Percentiles rank a stretch among this genome's conserved stretches.
These are phyloP conservation scores for Amiota communis DNA, from an alignment of 2,888 invertebrate genomes.

Conservation along the genomic window DNA sequence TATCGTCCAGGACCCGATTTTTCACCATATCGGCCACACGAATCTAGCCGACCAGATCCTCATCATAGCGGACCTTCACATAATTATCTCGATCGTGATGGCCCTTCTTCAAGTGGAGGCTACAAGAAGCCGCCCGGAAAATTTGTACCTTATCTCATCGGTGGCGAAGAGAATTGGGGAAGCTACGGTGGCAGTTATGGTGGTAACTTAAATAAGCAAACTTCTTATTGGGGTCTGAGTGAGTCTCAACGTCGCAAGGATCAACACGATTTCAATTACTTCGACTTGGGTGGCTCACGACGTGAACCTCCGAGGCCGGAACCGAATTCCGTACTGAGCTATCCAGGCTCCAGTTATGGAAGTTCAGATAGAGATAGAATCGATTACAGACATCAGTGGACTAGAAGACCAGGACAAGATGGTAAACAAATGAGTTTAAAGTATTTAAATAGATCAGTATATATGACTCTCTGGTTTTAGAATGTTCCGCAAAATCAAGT, in stretches of 20 bases:
- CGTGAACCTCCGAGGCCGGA: constrained; percentile 60
- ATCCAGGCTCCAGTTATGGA: constrained; percentile 73
- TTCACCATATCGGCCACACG: constrained; percentile 66
- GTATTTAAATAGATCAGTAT: constrained; percentile 1
- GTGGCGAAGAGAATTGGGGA: constrained; percentile 76
- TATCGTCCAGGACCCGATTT: constrained; percentile 67
- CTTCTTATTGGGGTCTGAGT: constrained; percentile 75
- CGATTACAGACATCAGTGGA: constrained; percentile 72
- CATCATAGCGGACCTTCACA: constrained; percentile 47
- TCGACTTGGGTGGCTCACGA: constrained; percentile 66
- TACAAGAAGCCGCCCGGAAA: constrained; percentile 65
- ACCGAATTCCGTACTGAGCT: constrained; percentile 74
- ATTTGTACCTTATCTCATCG: constrained; percentile 77
- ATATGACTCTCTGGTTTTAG: constrained; percentile 67
- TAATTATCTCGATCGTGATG: constrained; percentile 59
- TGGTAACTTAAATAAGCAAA: constrained; percentile 71
- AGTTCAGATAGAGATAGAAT: constrained; percentile 60
- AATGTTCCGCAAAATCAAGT: constrained; percentile 83
- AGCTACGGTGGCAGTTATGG: constrained; percentile 79
- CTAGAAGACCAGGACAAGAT: constrained; percentile 72
- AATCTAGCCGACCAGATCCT: constrained; percentile 44
- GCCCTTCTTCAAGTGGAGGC: constrained; percentile 37
- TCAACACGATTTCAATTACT: constrained; percentile 72
- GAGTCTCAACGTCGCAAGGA: constrained; percentile 70
- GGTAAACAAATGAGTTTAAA: constrained; percentile 55